These are phyloP conservation scores for Saccostrea echinata DNA, from an alignment of 1,140 invertebrate genomes.

Conservation along the genomic window DNA sequence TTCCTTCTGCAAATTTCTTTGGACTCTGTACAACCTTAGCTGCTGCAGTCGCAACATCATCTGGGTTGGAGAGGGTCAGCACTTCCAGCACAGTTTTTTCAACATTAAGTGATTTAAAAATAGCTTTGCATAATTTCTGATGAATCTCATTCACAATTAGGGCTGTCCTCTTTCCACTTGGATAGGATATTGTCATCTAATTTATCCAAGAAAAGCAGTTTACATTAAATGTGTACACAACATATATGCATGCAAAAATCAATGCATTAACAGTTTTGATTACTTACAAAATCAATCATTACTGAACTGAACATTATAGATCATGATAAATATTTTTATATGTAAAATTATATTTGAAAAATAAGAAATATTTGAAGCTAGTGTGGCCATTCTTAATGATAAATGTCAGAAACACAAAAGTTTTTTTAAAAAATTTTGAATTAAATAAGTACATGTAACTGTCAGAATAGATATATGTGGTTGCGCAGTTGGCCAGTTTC, in stretches of 20 bases:
- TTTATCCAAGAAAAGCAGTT: background rate
- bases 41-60: constrained; percentile 16
- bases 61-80: background rate
- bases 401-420: no score
- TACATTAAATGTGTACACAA: background rate
- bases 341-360: background rate
- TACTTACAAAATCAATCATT: background rate
- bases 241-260: background rate
- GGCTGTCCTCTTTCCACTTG: constrained; percentile 42
- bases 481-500: no score
- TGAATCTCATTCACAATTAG: constrained; percentile 8
- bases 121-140: constrained; percentile 43
- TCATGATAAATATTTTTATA: background rate
- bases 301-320: background rate
- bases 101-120: constrained; percentile 37
- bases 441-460: no score
- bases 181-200: constrained; percentile 41
- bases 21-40: constrained; percentile 3
- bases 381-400: no score
- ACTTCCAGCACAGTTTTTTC: constrained; percentile 31
- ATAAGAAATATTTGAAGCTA: no score
- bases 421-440: no score
- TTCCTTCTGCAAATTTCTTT: constrained; percentile 34
- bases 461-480: no score
- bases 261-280: background rate